Evolutionary conservation across 2,888 invertebrate genomes (phyloP).

Genomic region (Polylopha cassiicola): DNA sequence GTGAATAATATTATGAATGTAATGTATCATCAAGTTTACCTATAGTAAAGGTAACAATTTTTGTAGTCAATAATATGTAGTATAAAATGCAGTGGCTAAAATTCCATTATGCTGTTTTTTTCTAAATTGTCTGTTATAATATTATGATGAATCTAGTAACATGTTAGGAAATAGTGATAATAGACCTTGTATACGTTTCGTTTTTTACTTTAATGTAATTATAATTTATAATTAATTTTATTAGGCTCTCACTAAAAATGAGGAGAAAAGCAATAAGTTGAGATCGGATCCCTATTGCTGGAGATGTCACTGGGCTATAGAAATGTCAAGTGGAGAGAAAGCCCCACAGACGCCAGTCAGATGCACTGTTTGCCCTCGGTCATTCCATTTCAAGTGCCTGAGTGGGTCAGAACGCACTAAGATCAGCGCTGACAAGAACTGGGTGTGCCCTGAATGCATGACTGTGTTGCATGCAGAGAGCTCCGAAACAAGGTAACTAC

Average conservation of each 20-base stretch:
- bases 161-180: too few species aligned
- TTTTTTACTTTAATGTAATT: not conserved
- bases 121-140: too few species aligned
- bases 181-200: too few species aligned
- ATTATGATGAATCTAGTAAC: too few species aligned
- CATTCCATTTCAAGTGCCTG: constrained; percentile 89
- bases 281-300: constrained; percentile 90
- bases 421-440: constrained; percentile 62
- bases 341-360: constrained; percentile 55
- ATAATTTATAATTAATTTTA: not conserved
- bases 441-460: constrained; percentile 94
- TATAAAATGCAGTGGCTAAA: too few species aligned
- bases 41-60: too few species aligned
- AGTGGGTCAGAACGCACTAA: constrained; percentile 65
- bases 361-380: constrained; percentile 90
- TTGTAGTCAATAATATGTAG: too few species aligned
- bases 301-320: constrained; percentile 89
- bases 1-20: too few species aligned
- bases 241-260: constrained; percentile 30
- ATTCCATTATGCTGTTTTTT: too few species aligned
- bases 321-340: constrained; percentile 59
- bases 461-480: constrained; percentile 83
- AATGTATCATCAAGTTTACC: too few species aligned
- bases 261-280: constrained; percentile 40
- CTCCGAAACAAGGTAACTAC: constrained; percentile 79